Base-by-base conservation (phyloP, 2,797 vertebrate species). In the Zalophus californianus region DNA sequence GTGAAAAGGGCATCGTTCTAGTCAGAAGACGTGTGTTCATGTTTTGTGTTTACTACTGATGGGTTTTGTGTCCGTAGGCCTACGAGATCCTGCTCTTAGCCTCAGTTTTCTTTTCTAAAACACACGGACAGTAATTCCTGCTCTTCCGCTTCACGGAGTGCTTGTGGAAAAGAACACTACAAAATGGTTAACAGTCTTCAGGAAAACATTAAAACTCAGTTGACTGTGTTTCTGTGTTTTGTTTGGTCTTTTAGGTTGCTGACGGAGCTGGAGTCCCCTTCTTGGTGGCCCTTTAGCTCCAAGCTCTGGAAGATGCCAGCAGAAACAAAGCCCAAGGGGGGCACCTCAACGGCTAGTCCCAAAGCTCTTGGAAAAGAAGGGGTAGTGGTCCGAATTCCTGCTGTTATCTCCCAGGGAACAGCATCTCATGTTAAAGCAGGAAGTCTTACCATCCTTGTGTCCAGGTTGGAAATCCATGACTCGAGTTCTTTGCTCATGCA, bases 271-370 rank as follows among this genome's bases (percentile, higher is more conserved):
- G 99, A 99, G 97, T 99, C 99, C 96, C 99, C 99, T 0, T 98
- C 99, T 0, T 98, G 99, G 99, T 99, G 99, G 99, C 99, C 99
- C 0, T 99, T 99, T 91, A 98, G 99, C 94, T 99, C 98, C 97
- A 98, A 99, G n/a, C 99, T 99, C 54, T 99, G 99, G 99, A 99
- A 99, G 98, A 96, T 41, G 0, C 98, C 99, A 0, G 91, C 97
- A 78, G 99, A 99, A 50, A 64, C 95, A 4, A 98, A 98, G 25
- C 64, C 96, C 84, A 99, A 80, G 97, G 99, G 70, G 97, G 80
- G 11, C 0, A 8, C 91, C 0, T 0, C 95, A 0, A 35, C 86
- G 10, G 62, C 98, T 0, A 29, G 79, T 1, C 56, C 97, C 27
- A 98, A 96, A 94, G 94, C 62, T 1, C 97, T 98, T 0, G 97